Evolutionary conservation across 2,888 invertebrate genomes (phyloP).

Genomic region (Phania funesta): DNA sequence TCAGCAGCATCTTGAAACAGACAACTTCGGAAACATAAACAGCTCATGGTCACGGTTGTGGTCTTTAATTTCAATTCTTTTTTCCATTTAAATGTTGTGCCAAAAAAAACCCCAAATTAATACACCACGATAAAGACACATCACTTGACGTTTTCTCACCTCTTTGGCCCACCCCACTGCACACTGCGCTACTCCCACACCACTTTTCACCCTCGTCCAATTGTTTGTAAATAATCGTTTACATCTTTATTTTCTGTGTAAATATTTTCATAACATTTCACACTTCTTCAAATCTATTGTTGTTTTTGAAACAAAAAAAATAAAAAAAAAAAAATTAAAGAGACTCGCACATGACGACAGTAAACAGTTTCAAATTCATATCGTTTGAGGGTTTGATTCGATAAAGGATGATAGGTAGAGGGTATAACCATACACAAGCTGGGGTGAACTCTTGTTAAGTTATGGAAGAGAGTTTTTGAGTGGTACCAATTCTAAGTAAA

Average conservation of each 20-base stretch:
- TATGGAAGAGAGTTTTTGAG: neutral
- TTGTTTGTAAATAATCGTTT: slow-evolving; percentile 60
- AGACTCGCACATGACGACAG: slow-evolving; percentile 41
- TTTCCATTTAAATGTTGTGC: slow-evolving; percentile 4
- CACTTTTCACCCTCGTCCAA: slow-evolving; percentile 24
- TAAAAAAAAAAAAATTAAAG: slow-evolving; percentile 22
- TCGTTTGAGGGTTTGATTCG: slow-evolving; percentile 1
- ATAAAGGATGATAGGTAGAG: neutral
- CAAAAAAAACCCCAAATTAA: slow-evolving; percentile 42
- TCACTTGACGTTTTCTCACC: slow-evolving; percentile 55
- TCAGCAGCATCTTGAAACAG: neutral
- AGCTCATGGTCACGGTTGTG: slow-evolving; percentile 54
- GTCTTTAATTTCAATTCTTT: slow-evolving; percentile 24
- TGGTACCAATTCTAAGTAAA: neutral
- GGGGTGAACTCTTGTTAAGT: slow-evolving; percentile 6
- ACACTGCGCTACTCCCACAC: neutral
- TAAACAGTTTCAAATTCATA: slow-evolving; percentile 49
- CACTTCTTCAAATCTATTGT: slow-evolving; percentile 59
- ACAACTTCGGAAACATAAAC: slow-evolving; percentile 47
- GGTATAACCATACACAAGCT: neutral
- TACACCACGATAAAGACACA: slow-evolving; percentile 56
- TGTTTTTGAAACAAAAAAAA: slow-evolving; percentile 35
- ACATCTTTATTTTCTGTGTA: slow-evolving; percentile 74
- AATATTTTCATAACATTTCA: slow-evolving; percentile 77
- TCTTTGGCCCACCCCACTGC: neutral